These are phyloP conservation scores for Rhinogobius similis DNA, from an alignment of 2,113 vertebrate genomes.

Conservation along the genomic window DNA sequence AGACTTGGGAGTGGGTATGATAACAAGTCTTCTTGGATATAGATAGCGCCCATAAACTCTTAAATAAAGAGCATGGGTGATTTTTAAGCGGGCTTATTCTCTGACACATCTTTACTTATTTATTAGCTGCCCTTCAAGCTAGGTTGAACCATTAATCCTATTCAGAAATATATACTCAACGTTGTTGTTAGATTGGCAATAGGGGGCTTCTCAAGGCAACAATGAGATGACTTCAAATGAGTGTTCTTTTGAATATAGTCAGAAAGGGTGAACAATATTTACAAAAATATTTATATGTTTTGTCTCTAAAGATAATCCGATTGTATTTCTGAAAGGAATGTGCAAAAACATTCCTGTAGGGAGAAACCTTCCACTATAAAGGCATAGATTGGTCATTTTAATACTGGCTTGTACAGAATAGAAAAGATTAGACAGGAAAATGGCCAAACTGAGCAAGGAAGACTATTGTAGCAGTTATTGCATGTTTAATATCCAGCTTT, in stretches of 20 bases:
- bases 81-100: neutral
- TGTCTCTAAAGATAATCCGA: neutral
- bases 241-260: neutral
- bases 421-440: neutral
- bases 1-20: neutral
- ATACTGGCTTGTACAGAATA: neutral
- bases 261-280: neutral
- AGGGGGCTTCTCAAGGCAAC: neutral
- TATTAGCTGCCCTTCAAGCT: neutral
- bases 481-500: neutral
- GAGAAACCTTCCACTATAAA: neutral
- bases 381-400: neutral
- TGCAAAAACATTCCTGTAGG: neutral
- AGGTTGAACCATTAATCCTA: conserved; percentile 5
- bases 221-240: conserved; percentile 2
- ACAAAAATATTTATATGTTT: neutral
- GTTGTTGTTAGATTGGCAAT: neutral
- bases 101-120: conserved; percentile 10
- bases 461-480: conserved; percentile 1
- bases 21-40: conserved; percentile 10
- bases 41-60: neutral
- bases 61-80: neutral
- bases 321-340: too few species aligned
- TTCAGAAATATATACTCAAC: neutral
- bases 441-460: neutral